Percentiles rank a stretch among this genome's conserved stretches.
phyloP scores from a whole-genome alignment of 2,888 invertebrate species.

The Drosophila hawaiiensis region DNA sequence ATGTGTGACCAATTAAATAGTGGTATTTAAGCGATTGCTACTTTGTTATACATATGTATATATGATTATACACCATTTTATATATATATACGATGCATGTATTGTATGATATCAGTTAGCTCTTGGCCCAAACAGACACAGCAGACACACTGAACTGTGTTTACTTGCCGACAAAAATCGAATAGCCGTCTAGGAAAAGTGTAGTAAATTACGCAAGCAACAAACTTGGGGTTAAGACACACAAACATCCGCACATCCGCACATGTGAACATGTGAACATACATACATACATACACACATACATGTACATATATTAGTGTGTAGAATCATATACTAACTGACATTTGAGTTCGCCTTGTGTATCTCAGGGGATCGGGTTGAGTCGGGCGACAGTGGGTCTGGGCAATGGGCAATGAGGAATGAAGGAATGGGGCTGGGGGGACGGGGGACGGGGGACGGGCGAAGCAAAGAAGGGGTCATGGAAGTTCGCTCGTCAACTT shows the following conservation, averaged over 20 bases:
- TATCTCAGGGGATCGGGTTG: background rate
- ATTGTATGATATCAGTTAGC: background rate
- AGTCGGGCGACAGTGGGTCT: background rate
- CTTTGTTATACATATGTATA: background rate
- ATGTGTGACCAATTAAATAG: background rate
- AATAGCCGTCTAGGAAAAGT: slow-evolving; percentile 3
- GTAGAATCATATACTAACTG: slow-evolving; percentile 34
- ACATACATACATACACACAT: background rate
- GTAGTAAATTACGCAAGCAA: slow-evolving; percentile 35
- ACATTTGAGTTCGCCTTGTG: slow-evolving; percentile 31
- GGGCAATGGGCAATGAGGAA: background rate
- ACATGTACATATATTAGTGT: slow-evolving; percentile 1
- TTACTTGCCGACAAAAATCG: background rate
- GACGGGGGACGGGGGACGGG: background rate
- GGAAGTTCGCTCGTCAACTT: slow-evolving; percentile 39
- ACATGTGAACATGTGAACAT: background rate
- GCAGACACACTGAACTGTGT: background rate
- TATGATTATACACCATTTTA: background rate
- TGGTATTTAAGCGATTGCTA: background rate
- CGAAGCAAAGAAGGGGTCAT: background rate
- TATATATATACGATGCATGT: background rate
- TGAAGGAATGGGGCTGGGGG: background rate
- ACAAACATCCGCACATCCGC: background rate
- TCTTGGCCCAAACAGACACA: background rate
- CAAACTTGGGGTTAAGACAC: slow-evolving; percentile 6